Evolutionary conservation across 1,140 invertebrate species (phyloP).

Genomic region (Brachionus plicatilis): DNA sequence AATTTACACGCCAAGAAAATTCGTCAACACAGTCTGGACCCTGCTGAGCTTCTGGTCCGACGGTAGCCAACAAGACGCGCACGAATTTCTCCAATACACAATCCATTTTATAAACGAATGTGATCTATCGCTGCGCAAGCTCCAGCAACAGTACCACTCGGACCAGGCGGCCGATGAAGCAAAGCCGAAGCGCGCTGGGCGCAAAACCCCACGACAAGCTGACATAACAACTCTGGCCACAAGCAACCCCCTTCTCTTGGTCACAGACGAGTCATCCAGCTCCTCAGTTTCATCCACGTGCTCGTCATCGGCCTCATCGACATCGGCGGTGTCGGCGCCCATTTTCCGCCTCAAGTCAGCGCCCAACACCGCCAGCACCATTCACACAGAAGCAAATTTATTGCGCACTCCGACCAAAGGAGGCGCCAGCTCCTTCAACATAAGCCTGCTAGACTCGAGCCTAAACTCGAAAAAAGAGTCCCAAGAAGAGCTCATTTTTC

Average conservation of each 20-base stretch:
- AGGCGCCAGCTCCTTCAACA: background rate
- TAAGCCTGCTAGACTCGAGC: background rate
- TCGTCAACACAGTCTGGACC: conserved; percentile 31
- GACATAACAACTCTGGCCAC: background rate
- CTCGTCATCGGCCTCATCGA: conserved; percentile 11
- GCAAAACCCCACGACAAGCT: background rate
- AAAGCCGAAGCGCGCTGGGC: background rate
- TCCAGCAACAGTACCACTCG: background rate
- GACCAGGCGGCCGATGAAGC: background rate
- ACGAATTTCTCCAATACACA: conserved; percentile 40
- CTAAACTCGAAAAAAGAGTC: background rate
- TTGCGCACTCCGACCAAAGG: conserved; percentile 16
- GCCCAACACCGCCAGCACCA: background rate
- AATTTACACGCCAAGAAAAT: conserved; percentile 26
- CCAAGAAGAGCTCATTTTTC: background rate
- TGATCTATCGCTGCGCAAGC: background rate
- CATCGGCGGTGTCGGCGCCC: background rate
- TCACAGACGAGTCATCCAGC: conserved; percentile 10
- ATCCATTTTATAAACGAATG: conserved; percentile 40
- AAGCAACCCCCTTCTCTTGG: background rate
- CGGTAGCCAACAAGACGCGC: conserved; percentile 27
- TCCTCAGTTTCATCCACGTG: background rate
- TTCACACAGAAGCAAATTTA: background rate
- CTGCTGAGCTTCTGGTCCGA: conserved; percentile 25
- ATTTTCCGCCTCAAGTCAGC: background rate